phyloP scores from a whole-genome alignment of 2,888 invertebrate species.

The Agrochola macilenta region DNA sequence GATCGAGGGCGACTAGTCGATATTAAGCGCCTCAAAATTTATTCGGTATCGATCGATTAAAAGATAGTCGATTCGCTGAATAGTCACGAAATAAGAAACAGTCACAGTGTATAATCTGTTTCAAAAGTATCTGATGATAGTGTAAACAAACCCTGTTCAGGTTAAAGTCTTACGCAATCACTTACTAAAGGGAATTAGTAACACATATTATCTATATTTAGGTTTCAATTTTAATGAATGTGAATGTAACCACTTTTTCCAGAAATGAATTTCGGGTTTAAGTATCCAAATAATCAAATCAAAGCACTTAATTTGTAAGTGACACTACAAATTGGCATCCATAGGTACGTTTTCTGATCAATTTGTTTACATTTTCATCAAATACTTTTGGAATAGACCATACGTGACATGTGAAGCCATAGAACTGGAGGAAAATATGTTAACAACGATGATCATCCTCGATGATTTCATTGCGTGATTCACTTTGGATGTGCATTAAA shows the following conservation, averaged over 20 bases:
- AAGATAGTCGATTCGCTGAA: neutral
- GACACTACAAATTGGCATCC: neutral
- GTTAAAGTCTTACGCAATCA: neutral
- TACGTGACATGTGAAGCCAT: neutral
- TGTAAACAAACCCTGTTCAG: neutral
- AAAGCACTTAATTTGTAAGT: slow-evolving; percentile 1
- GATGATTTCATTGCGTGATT: neutral
- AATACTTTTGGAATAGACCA: neutral
- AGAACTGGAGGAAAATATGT: too few species aligned
- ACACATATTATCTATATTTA: neutral
- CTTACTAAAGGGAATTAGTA: neutral
- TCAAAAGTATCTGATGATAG: neutral
- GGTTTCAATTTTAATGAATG: neutral
- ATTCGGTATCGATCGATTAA: neutral
- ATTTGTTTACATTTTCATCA: neutral
- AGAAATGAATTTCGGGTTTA: neutral
- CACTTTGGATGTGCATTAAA: neutral
- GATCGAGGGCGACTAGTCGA: neutral
- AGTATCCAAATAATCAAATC: neutral
- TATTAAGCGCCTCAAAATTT: neutral
- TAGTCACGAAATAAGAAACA: neutral
- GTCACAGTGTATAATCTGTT: neutral
- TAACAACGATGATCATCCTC: too few species aligned
- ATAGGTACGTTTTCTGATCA: neutral
- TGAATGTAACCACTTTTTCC: neutral